A percentile compares a stretch with the other conserved stretches of the same genome.
Conservation (phyloP, 2,113 vertebrate species). For the Chelonoidis abingdonii region DNA sequence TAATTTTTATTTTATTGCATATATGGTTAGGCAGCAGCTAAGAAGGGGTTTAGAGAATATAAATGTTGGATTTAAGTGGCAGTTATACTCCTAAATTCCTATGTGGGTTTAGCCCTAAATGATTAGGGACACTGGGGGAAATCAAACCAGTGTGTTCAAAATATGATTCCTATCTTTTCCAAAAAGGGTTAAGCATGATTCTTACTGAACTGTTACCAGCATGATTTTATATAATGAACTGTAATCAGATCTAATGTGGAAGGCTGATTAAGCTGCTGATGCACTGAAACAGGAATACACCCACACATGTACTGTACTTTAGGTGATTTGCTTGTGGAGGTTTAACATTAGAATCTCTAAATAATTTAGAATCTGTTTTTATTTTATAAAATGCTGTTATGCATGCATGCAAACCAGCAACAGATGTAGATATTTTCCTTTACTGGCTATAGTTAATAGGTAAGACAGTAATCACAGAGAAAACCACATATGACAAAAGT, state of each 20-base stretch:
- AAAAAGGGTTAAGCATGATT: conserved; percentile 19
- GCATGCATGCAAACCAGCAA: conserved; percentile 34
- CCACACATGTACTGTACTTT: conserved; percentile 64
- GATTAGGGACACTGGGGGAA: background rate
- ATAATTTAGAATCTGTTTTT: conserved; percentile 57
- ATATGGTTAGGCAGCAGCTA: background rate
- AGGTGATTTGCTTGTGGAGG: conserved; percentile 67
- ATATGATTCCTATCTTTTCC: background rate
- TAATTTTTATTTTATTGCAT: background rate
- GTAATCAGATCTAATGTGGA: conserved; percentile 56
- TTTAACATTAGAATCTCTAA: conserved; percentile 62
- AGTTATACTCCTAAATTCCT: background rate
- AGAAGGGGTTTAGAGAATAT: background rate
- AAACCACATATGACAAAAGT: background rate
- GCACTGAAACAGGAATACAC: conserved; percentile 32
- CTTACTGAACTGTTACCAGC: background rate
- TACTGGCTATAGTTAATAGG: conserved; percentile 9
- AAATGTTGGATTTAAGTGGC: background rate
- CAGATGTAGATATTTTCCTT: conserved; percentile 58
- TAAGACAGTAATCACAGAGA: background rate
- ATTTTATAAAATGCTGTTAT: conserved; percentile 46
- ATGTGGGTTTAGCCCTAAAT: background rate
- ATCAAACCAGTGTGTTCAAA: background rate
- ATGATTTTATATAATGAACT: conserved; percentile 62
- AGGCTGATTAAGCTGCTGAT: conserved; percentile 54